Evolutionary conservation across 2,888 invertebrate genomes (phyloP), one percentile per base, ranked within the genome.

Genomic region (Aelia acuminata): DNA sequence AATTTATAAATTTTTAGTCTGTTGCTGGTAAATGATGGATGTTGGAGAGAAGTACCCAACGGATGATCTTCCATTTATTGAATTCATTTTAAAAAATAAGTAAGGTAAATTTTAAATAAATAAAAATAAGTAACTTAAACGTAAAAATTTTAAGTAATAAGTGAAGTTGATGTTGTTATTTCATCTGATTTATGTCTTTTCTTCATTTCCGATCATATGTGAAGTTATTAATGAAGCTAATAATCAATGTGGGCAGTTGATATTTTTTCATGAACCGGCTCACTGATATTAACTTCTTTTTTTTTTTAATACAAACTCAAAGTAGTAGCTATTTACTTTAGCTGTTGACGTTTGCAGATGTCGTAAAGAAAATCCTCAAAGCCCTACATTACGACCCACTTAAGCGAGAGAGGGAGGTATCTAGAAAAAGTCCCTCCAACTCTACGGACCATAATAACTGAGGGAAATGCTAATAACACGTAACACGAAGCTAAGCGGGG

Each of bases 381-480:
- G 31, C 20, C 63, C 7, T 70, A 35, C 63, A 35, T 70, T 70
- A 70, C 63, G 63, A 70, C 18, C 63, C 63, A 70, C 63, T 70
- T 70, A 70, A 35, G 43, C 43, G 43, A 7, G 4, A 43, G 18
- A 70, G 18, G 35, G 63, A 35, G 63, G 26, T 70, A 4, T 1
- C 26, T 13, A 15, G 26, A 26, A 57, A 57, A 57, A 57, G 57
- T 57, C 57, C 11, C 63, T 70, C 63, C 31, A 70, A 70, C 63
- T 70, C 31, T 35, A 35, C 18, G 35, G 63, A n/a, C 63, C 18
- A 35, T 70, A 70, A 70, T 70, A 70, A 70, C 63, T 35, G 63
- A 70, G 63, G 26, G 63, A 70, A 70, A 70, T 70, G 63, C 35
- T 70, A 70, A 70, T 70, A 70, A 70, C 7, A 70, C 63, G 63